Evolutionary conservation across 2,113 vertebrate species (phyloP).

Genomic region (Bombycilla garrulus): DNA sequence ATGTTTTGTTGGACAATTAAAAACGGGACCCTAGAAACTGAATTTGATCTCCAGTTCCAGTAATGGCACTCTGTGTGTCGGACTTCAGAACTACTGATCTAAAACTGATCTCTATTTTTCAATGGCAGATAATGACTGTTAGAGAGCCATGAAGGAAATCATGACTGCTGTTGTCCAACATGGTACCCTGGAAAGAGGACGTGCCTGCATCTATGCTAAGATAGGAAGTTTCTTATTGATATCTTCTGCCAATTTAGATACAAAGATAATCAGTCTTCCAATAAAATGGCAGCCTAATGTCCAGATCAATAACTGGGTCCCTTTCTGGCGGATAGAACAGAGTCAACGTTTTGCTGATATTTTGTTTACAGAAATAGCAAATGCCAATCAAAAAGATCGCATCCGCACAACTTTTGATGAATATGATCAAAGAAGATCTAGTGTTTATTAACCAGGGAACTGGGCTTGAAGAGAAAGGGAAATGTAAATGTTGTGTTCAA

Average conservation of each 20-base stretch:
- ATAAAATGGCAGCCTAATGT: background rate
- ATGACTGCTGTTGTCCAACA: background rate
- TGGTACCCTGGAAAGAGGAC: background rate
- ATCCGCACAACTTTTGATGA: background rate
- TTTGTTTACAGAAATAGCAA: conserved; percentile 58
- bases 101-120: background rate
- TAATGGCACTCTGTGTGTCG: background rate
- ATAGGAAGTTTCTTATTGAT: conserved; percentile 5
- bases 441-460: background rate
- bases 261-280: conserved; percentile 42
- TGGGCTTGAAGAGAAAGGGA: background rate
- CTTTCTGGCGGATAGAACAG: background rate
- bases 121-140: background rate
- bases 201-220: background rate
- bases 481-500: background rate
- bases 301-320: conserved; percentile 14
- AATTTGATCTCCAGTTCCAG: background rate
- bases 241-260: conserved; percentile 4
- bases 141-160: background rate
- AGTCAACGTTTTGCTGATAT: conserved; percentile 23
- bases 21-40: background rate
- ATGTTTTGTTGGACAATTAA: background rate
- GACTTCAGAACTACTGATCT: background rate
- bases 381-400: background rate
- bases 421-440: background rate